Evolutionary conservation across 2,797 vertebrate genomes (phyloP).

Genomic region (Carcharodon carcharias): DNA sequence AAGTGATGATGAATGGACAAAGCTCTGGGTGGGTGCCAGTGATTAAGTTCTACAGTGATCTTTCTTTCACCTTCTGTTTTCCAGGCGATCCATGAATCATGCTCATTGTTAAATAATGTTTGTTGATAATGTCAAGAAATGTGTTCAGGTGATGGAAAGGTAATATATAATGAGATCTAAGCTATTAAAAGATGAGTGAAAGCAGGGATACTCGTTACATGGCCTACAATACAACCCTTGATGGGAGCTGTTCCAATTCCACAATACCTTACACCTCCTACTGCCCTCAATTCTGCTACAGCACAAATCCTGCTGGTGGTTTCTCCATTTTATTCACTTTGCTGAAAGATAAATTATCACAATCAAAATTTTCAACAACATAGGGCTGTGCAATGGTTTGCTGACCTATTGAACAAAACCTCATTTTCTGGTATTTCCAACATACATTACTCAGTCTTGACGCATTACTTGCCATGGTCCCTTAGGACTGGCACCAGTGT

Average conservation of each 20-base stretch:
- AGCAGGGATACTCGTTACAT: neutral
- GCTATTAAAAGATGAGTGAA: neutral
- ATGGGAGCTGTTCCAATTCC: neutral
- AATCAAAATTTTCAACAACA: neutral
- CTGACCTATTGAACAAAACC: neutral
- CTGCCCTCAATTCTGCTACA: neutral
- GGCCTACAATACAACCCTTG: neutral
- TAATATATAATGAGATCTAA: neutral
- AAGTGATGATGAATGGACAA: neutral
- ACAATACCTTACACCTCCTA: neutral
- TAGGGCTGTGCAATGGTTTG: neutral
- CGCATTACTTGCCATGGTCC: neutral
- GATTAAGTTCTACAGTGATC: neutral
- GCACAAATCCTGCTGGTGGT: neutral
- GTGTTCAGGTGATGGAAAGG: neutral
- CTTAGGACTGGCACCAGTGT: neutral
- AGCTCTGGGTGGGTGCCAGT: neutral
- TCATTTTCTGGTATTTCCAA: neutral
- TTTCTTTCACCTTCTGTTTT: neutral
- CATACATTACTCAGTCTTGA: neutral
- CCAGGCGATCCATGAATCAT: neutral
- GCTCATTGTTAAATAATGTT: neutral
- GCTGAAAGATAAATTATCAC: neutral
- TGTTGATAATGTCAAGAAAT: neutral
- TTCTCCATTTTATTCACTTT: neutral